Evolutionary conservation across 2,888 invertebrate species (phyloP), one percentile per base, ranked within the genome.

Genomic region (Conistra vaccinii): DNA sequence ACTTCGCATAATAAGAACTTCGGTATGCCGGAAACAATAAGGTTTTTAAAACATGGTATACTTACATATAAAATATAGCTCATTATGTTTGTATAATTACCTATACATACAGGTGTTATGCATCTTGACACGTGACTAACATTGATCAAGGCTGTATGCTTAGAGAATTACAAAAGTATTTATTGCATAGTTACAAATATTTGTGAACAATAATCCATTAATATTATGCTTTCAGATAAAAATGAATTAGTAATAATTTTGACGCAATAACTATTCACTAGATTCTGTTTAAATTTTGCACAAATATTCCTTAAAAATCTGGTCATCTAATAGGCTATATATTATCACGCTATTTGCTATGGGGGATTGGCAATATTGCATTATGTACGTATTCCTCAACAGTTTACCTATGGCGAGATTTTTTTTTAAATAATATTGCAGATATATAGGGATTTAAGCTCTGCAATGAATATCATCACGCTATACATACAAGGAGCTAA

Each of bases 1-100:
- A 48, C 65, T 62, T 76, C 12, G 55, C 53, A 74, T 69, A 68
- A 73, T 72, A 79, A 69, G 23, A 67, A 55, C 55, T 29, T 20
- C 17, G 65, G 67, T 51, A 80, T 78, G 69, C 69, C 79, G 85
- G 84, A 81, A 86, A 75, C 69, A 51, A 77, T 78, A 66, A 39
- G 29, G 61, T 23, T 68, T 76, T 48, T n/a, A n/a, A 57, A 51
- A 70, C 53, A 65, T 76, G 35, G 17, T 12, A 3, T 17, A 32
- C 14, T n/a, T 35, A 17, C 3, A 20, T 45, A 26, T 42, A 67
- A 67, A 32, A 32, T 55, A 53, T n/a, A 53, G 12, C 12, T 53
- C n/a, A 9, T 53, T 53, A 10, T 53, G n/a, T 53, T n/a, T 53
- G n/a, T 23, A 3, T 70, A 35, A 7, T 29, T 45, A 32, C 39